Conservation (phyloP, 2,888 invertebrate genomes). For the Linnaemya vulpina region DNA sequence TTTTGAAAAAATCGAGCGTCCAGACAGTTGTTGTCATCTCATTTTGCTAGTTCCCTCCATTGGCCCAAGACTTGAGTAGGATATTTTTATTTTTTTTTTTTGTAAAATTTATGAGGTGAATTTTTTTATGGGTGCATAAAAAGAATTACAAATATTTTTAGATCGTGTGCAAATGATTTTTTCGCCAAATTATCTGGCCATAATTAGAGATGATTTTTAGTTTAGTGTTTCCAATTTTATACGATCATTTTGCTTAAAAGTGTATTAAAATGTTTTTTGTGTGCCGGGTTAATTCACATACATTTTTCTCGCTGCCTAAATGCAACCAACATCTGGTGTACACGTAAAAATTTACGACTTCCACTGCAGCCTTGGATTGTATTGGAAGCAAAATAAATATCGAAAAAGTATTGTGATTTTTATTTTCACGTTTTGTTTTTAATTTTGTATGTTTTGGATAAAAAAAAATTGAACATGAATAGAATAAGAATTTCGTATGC, state of each 20-base stretch:
- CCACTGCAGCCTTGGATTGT: slow-evolving; percentile 63
- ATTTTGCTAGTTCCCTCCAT: too few relatives aligned
- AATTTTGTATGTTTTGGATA: slow-evolving; percentile 6
- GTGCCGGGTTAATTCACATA: slow-evolving; percentile 4
- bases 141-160: background rate
- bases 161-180: slow-evolving; percentile 43
- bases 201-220: background rate
- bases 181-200: slow-evolving; percentile 31
- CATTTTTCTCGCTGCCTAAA: slow-evolving; percentile 25
- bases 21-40: too few relatives aligned
- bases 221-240: background rate
- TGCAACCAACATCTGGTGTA: slow-evolving; percentile 69
- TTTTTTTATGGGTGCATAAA: background rate
- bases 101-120: slow-evolving; percentile 31
- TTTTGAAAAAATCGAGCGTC: too few relatives aligned
- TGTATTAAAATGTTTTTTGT: slow-evolving; percentile 16
- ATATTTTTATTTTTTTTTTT: background rate
- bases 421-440: background rate
- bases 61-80: too few relatives aligned
- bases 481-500: too few relatives aligned
- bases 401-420: slow-evolving; percentile 50
- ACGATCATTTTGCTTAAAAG: slow-evolving; percentile 27
- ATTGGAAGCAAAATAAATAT: slow-evolving; percentile 61
- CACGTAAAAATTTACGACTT: slow-evolving; percentile 66
- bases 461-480: background rate